These are phyloP conservation scores for Cyrtonyx montezumae DNA, from an alignment of 2,113 vertebrate genomes.

Conservation along the genomic window DNA sequence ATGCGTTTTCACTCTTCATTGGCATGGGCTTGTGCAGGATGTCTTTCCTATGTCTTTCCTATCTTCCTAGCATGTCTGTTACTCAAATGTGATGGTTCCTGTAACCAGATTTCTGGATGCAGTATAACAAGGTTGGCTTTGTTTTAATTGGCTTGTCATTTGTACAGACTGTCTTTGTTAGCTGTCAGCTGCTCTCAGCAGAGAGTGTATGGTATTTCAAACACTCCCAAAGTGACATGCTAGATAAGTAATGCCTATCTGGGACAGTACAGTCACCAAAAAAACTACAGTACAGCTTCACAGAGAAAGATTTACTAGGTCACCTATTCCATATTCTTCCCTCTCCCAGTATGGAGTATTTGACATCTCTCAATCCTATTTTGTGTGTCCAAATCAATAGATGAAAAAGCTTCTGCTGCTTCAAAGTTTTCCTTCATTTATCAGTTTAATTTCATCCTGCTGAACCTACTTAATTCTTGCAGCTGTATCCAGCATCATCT, in stretches of 20 bases:
- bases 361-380: neutral
- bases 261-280: neutral
- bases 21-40: neutral
- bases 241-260: neutral
- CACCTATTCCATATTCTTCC: neutral
- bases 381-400: neutral
- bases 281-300: neutral
- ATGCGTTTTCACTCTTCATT: neutral
- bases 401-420: neutral
- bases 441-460: conserved; percentile 10
- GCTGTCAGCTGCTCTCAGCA: neutral
- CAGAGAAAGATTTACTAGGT: neutral
- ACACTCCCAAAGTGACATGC: neutral
- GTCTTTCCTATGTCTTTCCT: no score
- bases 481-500: neutral
- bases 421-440: neutral
- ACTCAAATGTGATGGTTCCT: neutral
- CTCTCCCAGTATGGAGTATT: neutral
- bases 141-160: neutral
- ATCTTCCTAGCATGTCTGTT: neutral
- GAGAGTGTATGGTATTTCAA: neutral
- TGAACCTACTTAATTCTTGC: neutral
- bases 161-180: neutral
- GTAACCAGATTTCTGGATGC: neutral
- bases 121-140: neutral